These are phyloP conservation scores for Hydrozoanthus gracilis DNA, from an alignment of 92 coral and sea anemone species.

Conservation along the genomic window DNA sequence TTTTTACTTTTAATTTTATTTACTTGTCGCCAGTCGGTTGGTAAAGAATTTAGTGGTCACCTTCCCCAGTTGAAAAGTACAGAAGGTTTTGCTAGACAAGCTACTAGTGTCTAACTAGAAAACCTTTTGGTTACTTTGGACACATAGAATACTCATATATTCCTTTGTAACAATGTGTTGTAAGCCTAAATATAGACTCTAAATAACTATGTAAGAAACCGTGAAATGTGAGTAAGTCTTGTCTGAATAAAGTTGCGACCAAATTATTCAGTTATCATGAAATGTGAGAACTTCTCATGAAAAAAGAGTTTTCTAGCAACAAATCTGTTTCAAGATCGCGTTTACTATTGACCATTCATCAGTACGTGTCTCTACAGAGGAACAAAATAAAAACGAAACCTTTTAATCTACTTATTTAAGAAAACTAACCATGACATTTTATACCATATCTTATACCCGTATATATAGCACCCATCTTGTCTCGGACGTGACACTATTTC, in stretches of 20 bases:
- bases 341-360: slow-evolving; percentile 5
- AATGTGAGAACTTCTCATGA: neutral
- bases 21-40: neutral
- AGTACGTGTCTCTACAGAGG: slow-evolving; percentile 1
- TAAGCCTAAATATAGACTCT: neutral
- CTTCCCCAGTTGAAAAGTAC: neutral
- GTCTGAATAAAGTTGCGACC: neutral
- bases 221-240: slow-evolving; percentile 3
- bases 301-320: slow-evolving; percentile 1
- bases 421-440: too few relatives aligned
- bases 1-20: neutral
- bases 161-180: neutral
- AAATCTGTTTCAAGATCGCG: slow-evolving; percentile 3
- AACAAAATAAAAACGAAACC: neutral
- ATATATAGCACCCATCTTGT: too few relatives aligned
- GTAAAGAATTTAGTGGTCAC: neutral
- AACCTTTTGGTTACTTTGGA: neutral
- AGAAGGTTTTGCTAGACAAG: neutral
- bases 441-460: too few relatives aligned
- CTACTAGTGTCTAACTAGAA: slow-evolving; percentile 10
- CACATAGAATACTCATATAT: neutral
- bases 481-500: too few relatives aligned
- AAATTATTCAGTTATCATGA: neutral
- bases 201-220: slow-evolving; percentile 9
- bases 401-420: slow-evolving; percentile 10